Base-by-base conservation (phyloP, 1,140 invertebrate genomes). In the Holcopasites calliopsidis region DNA sequence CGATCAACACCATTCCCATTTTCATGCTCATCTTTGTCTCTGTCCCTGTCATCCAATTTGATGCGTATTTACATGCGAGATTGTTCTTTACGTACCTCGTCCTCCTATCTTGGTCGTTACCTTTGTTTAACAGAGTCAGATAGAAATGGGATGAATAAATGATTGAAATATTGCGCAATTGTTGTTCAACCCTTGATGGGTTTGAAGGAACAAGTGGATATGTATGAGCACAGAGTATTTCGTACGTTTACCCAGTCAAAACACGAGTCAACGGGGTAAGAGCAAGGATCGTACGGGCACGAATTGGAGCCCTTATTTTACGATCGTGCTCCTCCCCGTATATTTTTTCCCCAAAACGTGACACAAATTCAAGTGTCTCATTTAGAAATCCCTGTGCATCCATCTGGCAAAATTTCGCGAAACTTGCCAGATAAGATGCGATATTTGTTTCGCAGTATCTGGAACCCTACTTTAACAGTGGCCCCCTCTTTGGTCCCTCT, bases 21-120 rank as follows among this genome's bases (percentile, higher is more conserved):
- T 61, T 35, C 60, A 23, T 21, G 21, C 40, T 23, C 6, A 18
- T 47, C 47, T 50, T 13, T 31, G 38, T 54, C 18, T 31, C 18
- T 38, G 11, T 4, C 2, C 16, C 16, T n/a, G n/a, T n/a, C n/a
- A 11, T 57, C 38, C 23, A 26, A 3, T 35, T 50, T 62, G 28
- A 78, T 60, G 61, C 21, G 40, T 71, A 73, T 80, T 78, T 80
- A 62, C 78, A 66, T 78, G 60, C 44, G 49, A 58, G 58, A 13
- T 26, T 26, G 23, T 7, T 75, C 4, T 4, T 13, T 50, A 8
- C 33, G 26, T 23, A 1, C 16, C 0, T 44, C 23, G n/a, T 52
- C 44, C 1, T 47, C 54, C 23, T 55, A 26, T 58, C 23, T 44
- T 33, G n/a, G 16, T 58, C 57, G 58, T 74, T 74, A 71, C 71